Evolutionary conservation across 2,797 vertebrate species (phyloP).

Genomic region (Melopsittacus undulatus): DNA sequence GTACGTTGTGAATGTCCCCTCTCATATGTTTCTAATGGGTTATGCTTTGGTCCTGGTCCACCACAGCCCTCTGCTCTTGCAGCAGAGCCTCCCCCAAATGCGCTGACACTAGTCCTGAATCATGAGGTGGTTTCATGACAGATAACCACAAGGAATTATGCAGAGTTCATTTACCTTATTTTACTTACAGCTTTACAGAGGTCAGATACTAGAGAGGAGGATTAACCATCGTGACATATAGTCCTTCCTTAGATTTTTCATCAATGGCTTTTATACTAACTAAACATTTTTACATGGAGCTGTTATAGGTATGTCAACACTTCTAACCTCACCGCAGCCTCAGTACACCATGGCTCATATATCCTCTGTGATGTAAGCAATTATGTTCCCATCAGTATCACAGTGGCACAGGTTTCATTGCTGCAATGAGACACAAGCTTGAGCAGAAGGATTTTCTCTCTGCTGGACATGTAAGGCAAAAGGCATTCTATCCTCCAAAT

Average conservation of each 20-base stretch:
- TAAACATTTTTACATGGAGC: constrained; percentile 2
- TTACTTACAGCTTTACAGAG: constrained; percentile 24
- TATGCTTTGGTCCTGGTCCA: not conserved
- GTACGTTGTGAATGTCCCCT: not conserved
- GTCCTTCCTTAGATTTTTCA: constrained; percentile 29
- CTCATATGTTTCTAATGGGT: not conserved
- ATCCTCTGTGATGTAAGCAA: not conserved
- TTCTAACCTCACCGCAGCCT: not conserved
- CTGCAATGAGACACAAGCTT: accelerated
- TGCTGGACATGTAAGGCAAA: not conserved
- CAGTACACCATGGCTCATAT: not conserved
- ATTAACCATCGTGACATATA: not conserved
- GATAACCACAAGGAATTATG: constrained; percentile 28
- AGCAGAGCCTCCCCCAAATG: not conserved
- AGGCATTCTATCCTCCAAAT: not conserved
- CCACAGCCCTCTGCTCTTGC: not conserved
- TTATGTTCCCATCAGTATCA: not conserved
- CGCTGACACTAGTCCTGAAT: not conserved
- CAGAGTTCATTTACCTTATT: constrained; percentile 47
- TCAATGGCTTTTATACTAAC: not conserved
- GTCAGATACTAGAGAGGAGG: constrained; percentile 40
- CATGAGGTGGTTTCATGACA: constrained; percentile 27
- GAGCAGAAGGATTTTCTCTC: not conserved
- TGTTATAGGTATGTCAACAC: constrained; percentile 21
- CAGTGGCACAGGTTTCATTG: not conserved